Evolutionary conservation across 2,888 invertebrate genomes (phyloP).

Genomic region (Octodonta nipae): DNA sequence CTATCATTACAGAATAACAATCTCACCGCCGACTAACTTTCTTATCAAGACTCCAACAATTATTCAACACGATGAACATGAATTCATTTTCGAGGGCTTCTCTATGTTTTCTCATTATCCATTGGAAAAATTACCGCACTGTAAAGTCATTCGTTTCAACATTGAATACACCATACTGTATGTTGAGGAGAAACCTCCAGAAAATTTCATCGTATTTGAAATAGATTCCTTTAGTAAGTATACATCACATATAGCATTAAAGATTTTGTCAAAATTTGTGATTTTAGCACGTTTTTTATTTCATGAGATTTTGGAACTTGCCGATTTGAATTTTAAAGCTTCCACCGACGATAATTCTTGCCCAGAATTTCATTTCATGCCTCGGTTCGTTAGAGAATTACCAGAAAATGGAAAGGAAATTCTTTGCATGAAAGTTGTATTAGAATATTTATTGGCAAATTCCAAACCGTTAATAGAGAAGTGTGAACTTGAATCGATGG

Average conservation of each 20-base stretch:
- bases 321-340: constrained; percentile 74
- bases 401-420: constrained; percentile 80
- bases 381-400: constrained; percentile 80
- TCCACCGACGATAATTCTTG: constrained; percentile 58
- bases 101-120: constrained; percentile 89
- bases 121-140: constrained; percentile 70
- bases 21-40: constrained; percentile 79
- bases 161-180: constrained; percentile 89
- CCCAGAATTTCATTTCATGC: constrained; percentile 89
- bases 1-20: constrained; percentile 77
- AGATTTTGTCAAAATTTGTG: too few relatives aligned
- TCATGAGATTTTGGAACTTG: constrained; percentile 76
- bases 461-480: constrained; percentile 64
- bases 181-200: constrained; percentile 80
- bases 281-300: constrained; percentile 76
- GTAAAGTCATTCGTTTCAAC: constrained; percentile 86
- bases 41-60: constrained; percentile 85
- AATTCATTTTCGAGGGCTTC: constrained; percentile 95
- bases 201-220: constrained; percentile 81
- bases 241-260: too few relatives aligned
- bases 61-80: constrained; percentile 85
- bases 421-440: constrained; percentile 84
- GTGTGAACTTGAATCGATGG: constrained; percentile 49
- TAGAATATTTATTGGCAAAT: constrained; percentile 70
- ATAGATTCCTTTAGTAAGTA: constrained; percentile 72